Conservation (phyloP, 2,888 invertebrate genomes). For the Alloplasta piceator region DNA sequence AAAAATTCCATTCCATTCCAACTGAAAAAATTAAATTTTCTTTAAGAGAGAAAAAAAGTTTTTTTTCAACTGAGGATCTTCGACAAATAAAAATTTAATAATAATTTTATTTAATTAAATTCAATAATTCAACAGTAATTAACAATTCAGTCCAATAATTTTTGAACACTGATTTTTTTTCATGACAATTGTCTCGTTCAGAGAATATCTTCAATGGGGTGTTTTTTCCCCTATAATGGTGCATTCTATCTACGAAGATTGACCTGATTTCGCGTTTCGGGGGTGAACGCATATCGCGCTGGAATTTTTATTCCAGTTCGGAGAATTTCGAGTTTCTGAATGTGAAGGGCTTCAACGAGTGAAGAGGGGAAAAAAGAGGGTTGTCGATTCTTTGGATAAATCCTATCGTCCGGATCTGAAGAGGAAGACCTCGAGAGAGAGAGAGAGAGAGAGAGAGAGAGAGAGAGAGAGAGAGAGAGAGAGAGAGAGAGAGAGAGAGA, state of each 20-base stretch:
- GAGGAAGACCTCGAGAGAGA: constrained; percentile 50
- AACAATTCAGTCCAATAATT: no score
- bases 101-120: no score
- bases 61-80: no score
- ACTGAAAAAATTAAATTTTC: no score
- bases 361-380: constrained; percentile 34
- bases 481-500: no score
- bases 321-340: constrained; percentile 45
- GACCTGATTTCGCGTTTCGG: constrained; percentile 53
- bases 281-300: constrained; percentile 7
- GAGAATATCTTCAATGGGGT: constrained; percentile 1
- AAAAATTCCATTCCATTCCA: no score
- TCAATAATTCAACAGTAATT: no score
- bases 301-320: constrained; percentile 43
- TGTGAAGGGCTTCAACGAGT: constrained; percentile 60
- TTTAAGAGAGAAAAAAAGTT: no score
- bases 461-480: no score
- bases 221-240: constrained; percentile 3
- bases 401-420: constrained; percentile 65
- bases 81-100: no score
- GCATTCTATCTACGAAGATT: constrained; percentile 34
- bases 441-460: constrained; percentile 6
- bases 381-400: constrained; percentile 58
- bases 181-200: no score
- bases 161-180: neutral